Base-by-base conservation (phyloP, 2,113 vertebrate genomes). In the Cyrtonyx montezumae region DNA sequence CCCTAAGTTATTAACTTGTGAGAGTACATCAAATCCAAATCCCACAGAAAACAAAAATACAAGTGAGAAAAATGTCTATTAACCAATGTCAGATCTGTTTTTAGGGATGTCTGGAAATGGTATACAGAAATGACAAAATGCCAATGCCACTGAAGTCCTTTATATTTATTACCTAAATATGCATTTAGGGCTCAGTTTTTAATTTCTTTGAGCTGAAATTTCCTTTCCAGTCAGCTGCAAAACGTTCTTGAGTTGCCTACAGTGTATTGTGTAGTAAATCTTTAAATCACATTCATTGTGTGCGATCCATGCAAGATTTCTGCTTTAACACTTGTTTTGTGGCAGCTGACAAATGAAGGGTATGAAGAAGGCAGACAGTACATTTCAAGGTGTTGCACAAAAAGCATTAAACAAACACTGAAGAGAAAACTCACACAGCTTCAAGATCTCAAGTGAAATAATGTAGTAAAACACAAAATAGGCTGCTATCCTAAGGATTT, bases 271-370 rank as follows among this genome's bases (percentile, higher is more conserved):
- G 45, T 56, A 89, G 84, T 79, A 87, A 93, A 94, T 85, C 81
- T 85, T 83, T 10, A 85, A 91, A 87, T 87, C 59, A 43, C 9
- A 70, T 84, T n/a, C 42, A 42, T 40, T 87, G 36, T 76, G 74
- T 61, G 25, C 28, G 77, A n/a, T 45, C 45, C 63, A 19, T 10
- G 14, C 23, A 17, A 2, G 11, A 32, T 65, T 75, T 56, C 83
- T 84, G 77, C 84, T 94, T 90, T 87, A 92, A 56, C 56, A 68
- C 42, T 66, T 90, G 45, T 62, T 88, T 73, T 88, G 62, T 88
- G 70, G 62, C 70, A 89, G 63, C 23, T 84, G 88, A 92, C 70
- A 92, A 92, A 94, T 79, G 30, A 69, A 79, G 45, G 37, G 45
- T 17, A 55, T 53, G 59, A 51, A 89, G 51, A 77, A 91, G 63